A percentile compares a stretch with the other conserved stretches of the same genome.
phyloP scores from a whole-genome alignment of 2,113 vertebrate species.

The Saccopteryx leptura region DNA sequence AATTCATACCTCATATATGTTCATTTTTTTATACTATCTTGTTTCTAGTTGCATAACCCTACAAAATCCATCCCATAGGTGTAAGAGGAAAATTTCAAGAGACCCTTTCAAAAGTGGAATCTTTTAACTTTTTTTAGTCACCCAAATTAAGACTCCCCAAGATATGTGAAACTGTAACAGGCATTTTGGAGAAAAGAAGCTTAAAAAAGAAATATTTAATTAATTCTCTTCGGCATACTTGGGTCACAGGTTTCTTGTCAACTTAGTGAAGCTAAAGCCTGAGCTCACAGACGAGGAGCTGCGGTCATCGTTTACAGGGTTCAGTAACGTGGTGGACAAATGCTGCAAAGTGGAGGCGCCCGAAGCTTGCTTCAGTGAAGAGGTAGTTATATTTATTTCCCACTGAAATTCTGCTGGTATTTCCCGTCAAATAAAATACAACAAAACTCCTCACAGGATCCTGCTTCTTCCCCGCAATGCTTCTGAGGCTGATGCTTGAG shows the following conservation, averaged over 20 bases:
- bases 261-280: conserved; percentile 83
- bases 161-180: neutral
- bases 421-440: neutral
- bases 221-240: conserved; percentile 11
- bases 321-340: conserved; percentile 58
- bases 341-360: conserved; percentile 75
- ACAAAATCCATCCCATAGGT: neutral
- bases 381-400: conserved; percentile 76
- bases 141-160: neutral
- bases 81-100: neutral
- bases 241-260: conserved; percentile 82
- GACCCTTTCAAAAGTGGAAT: neutral
- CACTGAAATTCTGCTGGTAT: neutral
- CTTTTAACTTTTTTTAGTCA: neutral
- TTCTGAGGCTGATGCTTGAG: neutral
- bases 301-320: neutral
- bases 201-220: neutral
- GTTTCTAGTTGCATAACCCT: neutral
- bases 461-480: neutral
- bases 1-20: neutral
- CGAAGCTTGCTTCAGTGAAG: conserved; percentile 62
- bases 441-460: neutral
- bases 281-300: conserved; percentile 66
- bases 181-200: neutral
- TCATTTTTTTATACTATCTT: neutral